Evolutionary conservation across 2,888 invertebrate species (phyloP).

Genomic region (Dynastes maya): DNA sequence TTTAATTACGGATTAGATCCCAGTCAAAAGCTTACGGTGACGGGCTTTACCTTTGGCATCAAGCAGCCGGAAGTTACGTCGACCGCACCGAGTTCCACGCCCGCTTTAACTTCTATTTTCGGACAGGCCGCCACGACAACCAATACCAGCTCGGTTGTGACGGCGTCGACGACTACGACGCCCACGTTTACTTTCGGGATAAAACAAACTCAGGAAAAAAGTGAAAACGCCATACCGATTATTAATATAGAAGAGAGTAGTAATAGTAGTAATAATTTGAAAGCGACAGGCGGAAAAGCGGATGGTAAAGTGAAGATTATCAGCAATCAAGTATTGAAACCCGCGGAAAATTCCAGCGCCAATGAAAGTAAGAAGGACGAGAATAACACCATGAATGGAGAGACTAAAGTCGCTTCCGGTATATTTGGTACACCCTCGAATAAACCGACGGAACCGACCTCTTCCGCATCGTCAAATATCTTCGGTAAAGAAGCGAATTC

Average conservation of each 20-base stretch:
- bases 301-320: neutral
- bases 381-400: slow-evolving; percentile 17
- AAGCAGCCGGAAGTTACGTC: slow-evolving; percentile 53
- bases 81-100: neutral
- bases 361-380: slow-evolving; percentile 5
- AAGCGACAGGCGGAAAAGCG: neutral
- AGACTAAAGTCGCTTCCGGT: neutral
- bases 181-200: slow-evolving; percentile 46
- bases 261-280: neutral
- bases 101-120: slow-evolving; percentile 27
- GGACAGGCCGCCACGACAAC: slow-evolving; percentile 21
- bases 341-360: neutral
- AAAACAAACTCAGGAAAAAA: slow-evolving; percentile 39
- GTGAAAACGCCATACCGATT: slow-evolving; percentile 19
- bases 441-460: neutral
- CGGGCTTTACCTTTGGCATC: slow-evolving; percentile 54
- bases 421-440: neutral
- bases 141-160: slow-evolving; percentile 11
- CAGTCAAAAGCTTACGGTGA: slow-evolving; percentile 21
- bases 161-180: neutral
- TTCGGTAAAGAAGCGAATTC: slow-evolving; percentile 13
- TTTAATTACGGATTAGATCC: slow-evolving; percentile 71
- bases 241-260: neutral
- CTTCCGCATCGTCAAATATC: neutral
- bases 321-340: neutral